Conservation (phyloP, 1,140 invertebrate species). For the Araneus ventricosus region DNA sequence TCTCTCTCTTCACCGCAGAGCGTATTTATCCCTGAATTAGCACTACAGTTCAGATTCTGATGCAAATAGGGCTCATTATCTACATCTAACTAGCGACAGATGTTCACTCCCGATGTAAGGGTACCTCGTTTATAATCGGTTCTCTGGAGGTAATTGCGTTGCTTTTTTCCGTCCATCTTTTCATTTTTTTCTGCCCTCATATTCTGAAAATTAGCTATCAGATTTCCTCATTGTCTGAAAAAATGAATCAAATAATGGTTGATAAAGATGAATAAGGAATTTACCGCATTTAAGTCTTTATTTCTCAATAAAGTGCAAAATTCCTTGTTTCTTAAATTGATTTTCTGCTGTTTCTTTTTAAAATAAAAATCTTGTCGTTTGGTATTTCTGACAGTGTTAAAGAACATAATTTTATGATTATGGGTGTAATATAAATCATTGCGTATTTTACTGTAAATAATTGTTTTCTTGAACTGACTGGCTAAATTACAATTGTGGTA, state of each 20-base stretch:
- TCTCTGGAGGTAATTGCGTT: neutral
- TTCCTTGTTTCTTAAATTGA: neutral
- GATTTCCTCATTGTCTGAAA: neutral
- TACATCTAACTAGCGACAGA: neutral
- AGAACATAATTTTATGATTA: too few species aligned
- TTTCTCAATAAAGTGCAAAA: neutral
- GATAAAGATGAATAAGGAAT: conserved; percentile 4
- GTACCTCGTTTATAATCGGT: conserved; percentile 52
- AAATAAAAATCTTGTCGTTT: too few species aligned
- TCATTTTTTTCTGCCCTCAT: neutral
- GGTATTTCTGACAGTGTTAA: too few species aligned
- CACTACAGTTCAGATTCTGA: conserved; percentile 1
- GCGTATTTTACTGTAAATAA: too few species aligned
- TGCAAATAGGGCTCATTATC: conserved; percentile 61
- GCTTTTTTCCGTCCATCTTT: neutral
- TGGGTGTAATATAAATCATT: too few species aligned
- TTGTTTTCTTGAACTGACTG: too few species aligned
- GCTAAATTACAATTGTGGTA: too few species aligned
- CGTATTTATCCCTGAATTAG: neutral
- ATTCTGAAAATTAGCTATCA: neutral
- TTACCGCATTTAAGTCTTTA: neutral
- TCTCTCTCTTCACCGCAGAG: neutral
- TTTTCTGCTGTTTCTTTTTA: neutral
- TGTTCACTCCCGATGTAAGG: neutral
- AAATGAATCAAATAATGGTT: conserved; percentile 29